A percentile compares a stretch with the other conserved stretches of the same genome.
These are phyloP conservation scores for Amblyopsis rosae DNA, from an alignment of 2,113 vertebrate species.

Conservation along the genomic window DNA sequence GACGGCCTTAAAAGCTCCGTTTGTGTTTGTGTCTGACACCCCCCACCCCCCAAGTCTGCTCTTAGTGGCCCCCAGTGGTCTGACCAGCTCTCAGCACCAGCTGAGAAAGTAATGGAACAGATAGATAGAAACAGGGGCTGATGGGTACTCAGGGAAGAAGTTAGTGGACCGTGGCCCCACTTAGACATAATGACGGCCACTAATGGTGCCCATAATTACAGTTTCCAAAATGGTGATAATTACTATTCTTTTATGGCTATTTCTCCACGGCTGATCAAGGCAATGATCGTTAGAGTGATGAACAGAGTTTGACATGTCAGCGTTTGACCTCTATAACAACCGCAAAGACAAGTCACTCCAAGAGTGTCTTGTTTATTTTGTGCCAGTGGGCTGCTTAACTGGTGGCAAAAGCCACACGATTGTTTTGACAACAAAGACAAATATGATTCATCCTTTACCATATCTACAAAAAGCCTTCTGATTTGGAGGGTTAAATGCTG, in stretches of 20 bases:
- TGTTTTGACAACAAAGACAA: no score
- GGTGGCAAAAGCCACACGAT: background rate
- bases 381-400: background rate
- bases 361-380: conserved; percentile 11
- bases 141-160: conserved; percentile 30
- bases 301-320: conserved; percentile 45
- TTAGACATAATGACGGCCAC: conserved; percentile 68
- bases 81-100: background rate
- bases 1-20: conserved; percentile 14
- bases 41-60: conserved; percentile 9
- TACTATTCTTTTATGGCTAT: conserved; percentile 60
- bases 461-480: background rate
- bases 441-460: background rate
- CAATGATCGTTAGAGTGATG: conserved; percentile 51
- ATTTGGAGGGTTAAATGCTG: no score
- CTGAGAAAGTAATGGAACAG: conserved; percentile 30
- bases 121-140: conserved; percentile 38
- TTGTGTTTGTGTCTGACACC: background rate
- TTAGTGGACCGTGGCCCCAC: conserved; percentile 58
- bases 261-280: conserved; percentile 54
- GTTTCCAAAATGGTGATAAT: conserved; percentile 65
- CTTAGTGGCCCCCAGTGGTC: background rate
- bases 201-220: conserved; percentile 70
- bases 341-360: conserved; percentile 30
- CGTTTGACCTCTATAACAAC: conserved; percentile 54